Evolutionary conservation across 2,113 vertebrate species (phyloP).

Genomic region (Phyllostomus hastatus): DNA sequence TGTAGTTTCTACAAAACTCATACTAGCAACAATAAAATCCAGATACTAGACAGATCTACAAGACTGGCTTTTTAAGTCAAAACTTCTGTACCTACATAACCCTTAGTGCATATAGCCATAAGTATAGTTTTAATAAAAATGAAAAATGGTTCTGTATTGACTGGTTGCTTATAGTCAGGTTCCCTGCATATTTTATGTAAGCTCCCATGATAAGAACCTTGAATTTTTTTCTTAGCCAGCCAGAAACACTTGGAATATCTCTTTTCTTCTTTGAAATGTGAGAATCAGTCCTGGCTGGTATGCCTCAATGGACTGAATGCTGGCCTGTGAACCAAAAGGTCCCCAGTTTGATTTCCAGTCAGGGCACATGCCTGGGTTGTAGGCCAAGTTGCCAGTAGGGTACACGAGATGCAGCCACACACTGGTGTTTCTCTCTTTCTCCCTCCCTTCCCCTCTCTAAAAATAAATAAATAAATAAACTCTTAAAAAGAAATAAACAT

Average conservation of each 20-base stretch:
- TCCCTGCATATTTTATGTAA: background rate
- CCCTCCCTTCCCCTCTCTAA: too few species aligned
- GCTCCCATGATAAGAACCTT: background rate
- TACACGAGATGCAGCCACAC: too few species aligned
- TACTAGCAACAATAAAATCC: constrained; percentile 14
- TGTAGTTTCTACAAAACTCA: background rate
- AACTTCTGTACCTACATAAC: background rate
- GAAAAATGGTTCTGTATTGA: background rate
- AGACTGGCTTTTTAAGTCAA: background rate
- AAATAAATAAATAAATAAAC: too few species aligned
- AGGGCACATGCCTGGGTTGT: too few species aligned
- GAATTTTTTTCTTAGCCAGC: background rate
- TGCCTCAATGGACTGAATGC: too few species aligned
- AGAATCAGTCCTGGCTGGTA: background rate
- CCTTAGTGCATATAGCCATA: background rate
- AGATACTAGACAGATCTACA: background rate
- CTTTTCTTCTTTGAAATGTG: background rate
- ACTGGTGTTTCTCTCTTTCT: too few species aligned
- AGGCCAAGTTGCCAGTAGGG: too few species aligned
- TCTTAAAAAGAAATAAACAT: background rate
- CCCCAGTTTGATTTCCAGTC: too few species aligned
- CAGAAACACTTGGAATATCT: background rate
- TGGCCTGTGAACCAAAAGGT: too few species aligned
- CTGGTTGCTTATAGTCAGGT: background rate
- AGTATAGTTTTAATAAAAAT: constrained; percentile 19